These are phyloP conservation scores for Isoperla grammatica DNA, from an alignment of 2,888 invertebrate genomes.

Conservation along the genomic window DNA sequence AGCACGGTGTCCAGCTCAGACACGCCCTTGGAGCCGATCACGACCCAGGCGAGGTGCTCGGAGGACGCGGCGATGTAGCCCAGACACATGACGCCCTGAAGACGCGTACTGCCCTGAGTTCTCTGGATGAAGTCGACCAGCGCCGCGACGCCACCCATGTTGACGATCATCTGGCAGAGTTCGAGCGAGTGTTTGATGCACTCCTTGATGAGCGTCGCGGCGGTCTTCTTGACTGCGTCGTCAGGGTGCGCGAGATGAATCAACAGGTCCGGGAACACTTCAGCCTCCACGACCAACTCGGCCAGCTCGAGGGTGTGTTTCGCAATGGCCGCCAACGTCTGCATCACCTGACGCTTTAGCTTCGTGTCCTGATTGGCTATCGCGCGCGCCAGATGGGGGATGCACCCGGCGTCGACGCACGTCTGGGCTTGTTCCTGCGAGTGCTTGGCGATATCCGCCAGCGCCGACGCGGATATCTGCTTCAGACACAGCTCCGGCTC, in stretches of 20 bases:
- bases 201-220: conserved; percentile 67
- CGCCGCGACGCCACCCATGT: conserved; percentile 73
- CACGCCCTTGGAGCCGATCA: conserved; percentile 65
- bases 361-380: conserved; percentile 68
- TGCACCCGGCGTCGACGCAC: conserved; percentile 69
- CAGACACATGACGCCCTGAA: conserved; percentile 70
- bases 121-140: conserved; percentile 60
- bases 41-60: conserved; percentile 69
- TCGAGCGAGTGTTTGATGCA: conserved; percentile 64
- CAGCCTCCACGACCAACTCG: conserved; percentile 71
- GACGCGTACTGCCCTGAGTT: conserved; percentile 51
- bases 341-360: conserved; percentile 67
- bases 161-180: conserved; percentile 54
- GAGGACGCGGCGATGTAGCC: conserved; percentile 78
- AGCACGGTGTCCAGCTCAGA: conserved; percentile 40
- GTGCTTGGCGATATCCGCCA: conserved; percentile 73
- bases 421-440: conserved; percentile 62
- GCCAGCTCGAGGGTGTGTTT: conserved; percentile 70
- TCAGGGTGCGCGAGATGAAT: conserved; percentile 67
- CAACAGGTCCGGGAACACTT: conserved; percentile 66
- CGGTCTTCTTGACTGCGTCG: conserved; percentile 63
- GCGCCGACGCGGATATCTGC: conserved; percentile 66
- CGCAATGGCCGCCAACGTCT: conserved; percentile 66
- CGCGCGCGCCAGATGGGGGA: conserved; percentile 64
- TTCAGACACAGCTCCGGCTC: conserved; percentile 73